Evolutionary conservation across 2,113 vertebrate species (phyloP).

Genomic region (Elachura formosa): DNA sequence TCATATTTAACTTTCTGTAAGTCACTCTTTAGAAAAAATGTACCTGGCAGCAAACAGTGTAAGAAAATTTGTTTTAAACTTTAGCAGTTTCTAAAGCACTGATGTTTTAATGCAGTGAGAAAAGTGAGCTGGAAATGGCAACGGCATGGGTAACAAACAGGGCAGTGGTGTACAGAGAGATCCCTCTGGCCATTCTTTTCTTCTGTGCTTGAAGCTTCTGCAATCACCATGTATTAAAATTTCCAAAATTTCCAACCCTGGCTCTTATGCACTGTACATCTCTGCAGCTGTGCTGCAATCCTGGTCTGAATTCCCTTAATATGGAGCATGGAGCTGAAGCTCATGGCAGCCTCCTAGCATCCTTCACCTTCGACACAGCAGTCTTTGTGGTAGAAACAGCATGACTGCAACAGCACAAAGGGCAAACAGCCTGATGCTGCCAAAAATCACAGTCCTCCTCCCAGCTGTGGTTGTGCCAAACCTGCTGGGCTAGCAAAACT

Average conservation of each 20-base stretch:
- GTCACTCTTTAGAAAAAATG: neutral
- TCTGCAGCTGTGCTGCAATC: neutral
- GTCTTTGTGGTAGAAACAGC: neutral
- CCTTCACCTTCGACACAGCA: neutral
- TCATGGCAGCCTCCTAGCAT: neutral
- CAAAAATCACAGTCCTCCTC: rapidly evolving
- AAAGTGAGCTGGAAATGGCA: neutral
- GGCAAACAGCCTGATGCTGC: neutral
- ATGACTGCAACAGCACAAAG: neutral
- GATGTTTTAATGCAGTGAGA: neutral
- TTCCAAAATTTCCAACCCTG: neutral
- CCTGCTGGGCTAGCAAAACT: neutral
- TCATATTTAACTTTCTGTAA: neutral
- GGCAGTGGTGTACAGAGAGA: neutral
- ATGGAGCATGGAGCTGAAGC: neutral
- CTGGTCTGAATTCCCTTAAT: neutral
- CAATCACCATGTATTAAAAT: neutral
- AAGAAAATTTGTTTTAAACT: neutral
- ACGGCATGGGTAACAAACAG: neutral
- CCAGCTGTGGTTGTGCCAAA: neutral
- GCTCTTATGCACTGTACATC: too few species aligned
- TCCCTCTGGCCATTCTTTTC: neutral
- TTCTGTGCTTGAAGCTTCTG: neutral
- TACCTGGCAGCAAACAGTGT: neutral
- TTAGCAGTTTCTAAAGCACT: neutral